A percentile compares a stretch with the other conserved stretches of the same genome.
These are phyloP conservation scores for Sigmodon hispidus DNA, from an alignment of 2,113 vertebrate genomes.

Conservation along the genomic window DNA sequence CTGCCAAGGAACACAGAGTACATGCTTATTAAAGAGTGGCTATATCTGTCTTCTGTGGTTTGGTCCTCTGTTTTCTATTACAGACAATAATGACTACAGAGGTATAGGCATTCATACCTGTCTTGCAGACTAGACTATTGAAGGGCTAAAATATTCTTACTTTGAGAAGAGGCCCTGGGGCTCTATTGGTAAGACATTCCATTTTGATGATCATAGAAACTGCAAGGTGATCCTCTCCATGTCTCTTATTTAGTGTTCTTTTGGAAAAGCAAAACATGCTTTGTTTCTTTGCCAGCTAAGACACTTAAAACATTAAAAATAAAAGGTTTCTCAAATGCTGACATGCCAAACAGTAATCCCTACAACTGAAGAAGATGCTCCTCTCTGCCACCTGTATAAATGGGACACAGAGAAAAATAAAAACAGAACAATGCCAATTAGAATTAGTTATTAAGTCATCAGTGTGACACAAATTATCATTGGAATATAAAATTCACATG, in stretches of 20 bases:
- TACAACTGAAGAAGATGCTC: background rate
- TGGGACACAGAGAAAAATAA: background rate
- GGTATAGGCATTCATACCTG: background rate
- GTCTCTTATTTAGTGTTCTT: background rate
- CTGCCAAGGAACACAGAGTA: background rate
- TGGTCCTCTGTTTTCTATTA: background rate
- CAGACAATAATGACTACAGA: background rate
- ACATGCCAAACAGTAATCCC: background rate
- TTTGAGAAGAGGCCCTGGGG: background rate
- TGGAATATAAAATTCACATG: background rate
- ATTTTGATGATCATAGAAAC: background rate
- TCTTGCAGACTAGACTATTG: background rate
- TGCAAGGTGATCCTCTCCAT: background rate
- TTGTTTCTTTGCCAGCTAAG: slow-evolving; percentile 19
- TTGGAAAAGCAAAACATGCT: slow-evolving; percentile 11
- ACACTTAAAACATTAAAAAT: slow-evolving; percentile 49
- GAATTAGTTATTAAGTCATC: background rate
- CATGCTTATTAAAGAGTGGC: background rate
- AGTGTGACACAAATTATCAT: background rate
- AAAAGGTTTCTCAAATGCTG: background rate
- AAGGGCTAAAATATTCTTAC: background rate
- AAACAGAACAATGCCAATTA: background rate
- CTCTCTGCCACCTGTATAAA: background rate
- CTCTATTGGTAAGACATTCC: background rate
- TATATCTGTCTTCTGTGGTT: background rate